phyloP scores from a whole-genome alignment of 2,797 vertebrate genomes.

The Myiotriccus ornatus region DNA sequence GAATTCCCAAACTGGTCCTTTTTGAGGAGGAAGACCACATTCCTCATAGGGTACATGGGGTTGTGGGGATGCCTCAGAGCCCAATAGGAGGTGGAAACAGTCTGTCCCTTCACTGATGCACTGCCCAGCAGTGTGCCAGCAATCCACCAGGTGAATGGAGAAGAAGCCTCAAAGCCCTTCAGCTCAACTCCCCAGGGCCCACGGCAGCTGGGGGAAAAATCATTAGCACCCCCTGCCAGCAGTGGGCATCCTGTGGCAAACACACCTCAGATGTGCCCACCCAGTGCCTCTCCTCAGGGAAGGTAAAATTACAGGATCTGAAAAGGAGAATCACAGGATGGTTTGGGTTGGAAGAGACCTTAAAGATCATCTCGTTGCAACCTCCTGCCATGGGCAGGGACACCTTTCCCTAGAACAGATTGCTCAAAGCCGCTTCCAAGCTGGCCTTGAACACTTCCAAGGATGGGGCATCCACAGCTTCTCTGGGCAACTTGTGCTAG shows the following conservation, averaged over 20 bases:
- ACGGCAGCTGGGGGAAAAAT: not conserved
- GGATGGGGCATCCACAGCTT: not conserved
- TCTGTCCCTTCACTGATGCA: not conserved
- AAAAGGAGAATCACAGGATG: not conserved
- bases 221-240: not conserved
- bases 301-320: not conserved
- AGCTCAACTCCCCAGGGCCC: not conserved
- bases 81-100: not conserved
- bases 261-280: not conserved
- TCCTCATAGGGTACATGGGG: not conserved
- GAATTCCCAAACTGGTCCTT: not conserved
- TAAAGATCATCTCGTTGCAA: not conserved
- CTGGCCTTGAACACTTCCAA: not conserved
- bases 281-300: not conserved
- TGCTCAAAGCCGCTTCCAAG: not conserved
- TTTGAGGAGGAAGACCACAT: not conserved
- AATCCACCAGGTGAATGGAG: not conserved
- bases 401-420: not conserved
- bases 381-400: not conserved
- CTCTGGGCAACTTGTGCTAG: not conserved
- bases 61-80: not conserved
- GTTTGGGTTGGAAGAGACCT: not conserved
- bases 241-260: not conserved
- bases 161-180: not conserved
- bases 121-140: not conserved